Percentiles rank a stretch among this genome's conserved stretches.
Conservation (phyloP, 2,888 invertebrate genomes). For the Eumerus sabulonum region DNA sequence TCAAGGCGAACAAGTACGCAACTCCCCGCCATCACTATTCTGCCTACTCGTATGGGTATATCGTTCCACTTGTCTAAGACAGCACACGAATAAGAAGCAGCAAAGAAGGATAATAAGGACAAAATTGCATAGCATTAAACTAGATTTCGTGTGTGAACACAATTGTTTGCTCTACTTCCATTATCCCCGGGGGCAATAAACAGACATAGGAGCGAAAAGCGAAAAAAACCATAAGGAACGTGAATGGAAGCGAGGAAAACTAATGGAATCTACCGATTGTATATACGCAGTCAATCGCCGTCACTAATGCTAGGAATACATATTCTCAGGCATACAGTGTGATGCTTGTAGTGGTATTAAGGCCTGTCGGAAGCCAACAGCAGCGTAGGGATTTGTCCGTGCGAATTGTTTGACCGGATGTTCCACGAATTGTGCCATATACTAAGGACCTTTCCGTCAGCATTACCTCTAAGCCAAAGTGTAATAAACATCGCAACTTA, state of each 20-base stretch:
- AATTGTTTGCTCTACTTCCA: constrained; percentile 55
- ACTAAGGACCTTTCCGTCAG: constrained; percentile 51
- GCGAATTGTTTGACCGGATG: constrained; percentile 27
- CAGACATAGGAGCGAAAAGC: constrained; percentile 15
- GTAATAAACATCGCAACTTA: constrained; percentile 66
- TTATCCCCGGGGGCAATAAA: constrained; percentile 23
- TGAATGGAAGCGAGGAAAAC: too few relatives aligned
- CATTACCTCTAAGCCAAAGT: constrained; percentile 62
- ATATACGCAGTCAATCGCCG: constrained; percentile 38
- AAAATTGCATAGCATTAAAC: constrained; percentile 65
- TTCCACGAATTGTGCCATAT: constrained; percentile 23
- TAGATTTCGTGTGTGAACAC: constrained; percentile 60
- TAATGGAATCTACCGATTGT: not conserved
- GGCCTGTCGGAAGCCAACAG: constrained; percentile 18
- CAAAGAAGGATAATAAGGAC: constrained; percentile 54
- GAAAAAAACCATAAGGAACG: constrained; percentile 32
- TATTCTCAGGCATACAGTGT: not conserved
- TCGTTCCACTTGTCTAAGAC: not conserved
- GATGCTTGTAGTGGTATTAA: not conserved
- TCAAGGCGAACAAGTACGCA: constrained; percentile 36
- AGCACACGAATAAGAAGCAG: constrained; percentile 12
- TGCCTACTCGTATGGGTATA: not conserved
- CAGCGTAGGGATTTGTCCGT: constrained; percentile 19
- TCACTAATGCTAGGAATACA: constrained; percentile 14
- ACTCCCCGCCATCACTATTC: constrained; percentile 4